Conservation (phyloP, 35 echinoderm and acorn worm species). For the Nesometra sesokonis region DNA sequence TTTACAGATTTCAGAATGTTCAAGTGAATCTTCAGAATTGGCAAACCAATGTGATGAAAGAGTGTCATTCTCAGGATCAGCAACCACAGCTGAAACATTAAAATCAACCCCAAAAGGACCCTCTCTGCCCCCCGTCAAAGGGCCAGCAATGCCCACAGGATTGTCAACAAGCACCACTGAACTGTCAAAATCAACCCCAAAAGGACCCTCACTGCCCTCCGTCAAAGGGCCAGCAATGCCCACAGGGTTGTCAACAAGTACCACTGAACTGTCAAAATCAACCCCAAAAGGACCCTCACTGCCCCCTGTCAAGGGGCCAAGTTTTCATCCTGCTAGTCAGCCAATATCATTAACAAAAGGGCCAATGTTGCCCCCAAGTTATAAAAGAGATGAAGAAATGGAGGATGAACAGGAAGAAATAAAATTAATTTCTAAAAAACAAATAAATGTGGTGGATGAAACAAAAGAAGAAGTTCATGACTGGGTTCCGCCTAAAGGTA, state of each 20-base stretch:
- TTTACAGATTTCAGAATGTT: neutral
- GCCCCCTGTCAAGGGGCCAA: neutral
- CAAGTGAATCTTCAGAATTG: neutral
- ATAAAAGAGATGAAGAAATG: neutral
- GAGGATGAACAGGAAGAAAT: neutral
- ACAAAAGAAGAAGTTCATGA: slow-evolving; percentile 5
- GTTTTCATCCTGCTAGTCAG: neutral
- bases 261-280: too few species aligned
- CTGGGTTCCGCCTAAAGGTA: slow-evolving; percentile 40
- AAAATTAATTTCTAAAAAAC: neutral
- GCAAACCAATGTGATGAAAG: neutral
- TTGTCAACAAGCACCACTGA: neutral
- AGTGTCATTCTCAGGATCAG: too few species aligned
- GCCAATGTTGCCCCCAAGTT: neutral
- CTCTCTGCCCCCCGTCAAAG: neutral
- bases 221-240: neutral
- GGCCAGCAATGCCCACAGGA: neutral
- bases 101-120: neutral
- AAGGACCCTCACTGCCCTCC: neutral
- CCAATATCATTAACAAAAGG: neutral
- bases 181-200: neutral
- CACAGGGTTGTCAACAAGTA: too few species aligned
- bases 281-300: neutral
- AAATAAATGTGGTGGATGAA: neutral
- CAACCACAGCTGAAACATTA: too few species aligned